phyloP scores from a whole-genome alignment of 2,113 vertebrate species.

The Alethe diademata region DNA sequence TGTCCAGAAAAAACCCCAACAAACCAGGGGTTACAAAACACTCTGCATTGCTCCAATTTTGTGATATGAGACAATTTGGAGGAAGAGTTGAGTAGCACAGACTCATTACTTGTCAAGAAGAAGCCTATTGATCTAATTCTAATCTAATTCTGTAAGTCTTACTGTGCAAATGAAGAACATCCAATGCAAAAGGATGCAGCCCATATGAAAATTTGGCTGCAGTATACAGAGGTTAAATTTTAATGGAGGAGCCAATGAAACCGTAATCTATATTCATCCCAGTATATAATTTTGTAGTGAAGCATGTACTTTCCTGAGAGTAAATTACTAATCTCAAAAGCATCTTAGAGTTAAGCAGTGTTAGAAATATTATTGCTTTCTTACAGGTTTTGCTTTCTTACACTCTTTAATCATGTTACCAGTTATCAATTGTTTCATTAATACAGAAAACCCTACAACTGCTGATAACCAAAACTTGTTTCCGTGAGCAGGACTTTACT shows the following conservation, averaged over 20 bases:
- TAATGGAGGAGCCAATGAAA: neutral
- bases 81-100: neutral
- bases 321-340: neutral
- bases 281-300: neutral
- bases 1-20: neutral
- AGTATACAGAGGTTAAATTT: neutral
- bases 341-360: neutral
- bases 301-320: neutral
- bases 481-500: neutral
- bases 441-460: neutral
- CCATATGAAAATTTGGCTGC: neutral
- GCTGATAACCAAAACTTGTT: neutral
- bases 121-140: neutral
- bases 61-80: neutral
- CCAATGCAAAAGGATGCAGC: fast-evolving
- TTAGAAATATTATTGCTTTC: neutral
- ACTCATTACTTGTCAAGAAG: neutral
- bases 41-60: neutral
- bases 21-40: neutral
- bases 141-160: neutral
- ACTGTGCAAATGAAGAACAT: neutral
- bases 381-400: neutral
- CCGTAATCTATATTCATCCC: neutral
- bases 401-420: neutral
- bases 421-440: neutral